phyloP scores from a whole-genome alignment of 1,140 invertebrate genomes.

The Atta texana region DNA sequence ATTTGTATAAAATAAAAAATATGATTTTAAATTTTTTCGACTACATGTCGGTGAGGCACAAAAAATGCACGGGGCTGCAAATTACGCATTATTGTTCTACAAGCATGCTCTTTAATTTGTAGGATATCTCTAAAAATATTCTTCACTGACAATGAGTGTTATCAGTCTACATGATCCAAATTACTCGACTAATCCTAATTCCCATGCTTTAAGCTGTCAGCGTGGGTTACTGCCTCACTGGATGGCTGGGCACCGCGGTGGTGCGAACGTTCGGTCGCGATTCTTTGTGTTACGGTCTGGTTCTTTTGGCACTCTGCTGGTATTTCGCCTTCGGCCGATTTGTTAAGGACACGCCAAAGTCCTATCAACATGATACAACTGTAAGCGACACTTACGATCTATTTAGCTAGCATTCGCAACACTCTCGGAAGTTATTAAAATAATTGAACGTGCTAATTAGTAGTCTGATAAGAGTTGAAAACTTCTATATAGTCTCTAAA shows the following conservation, averaged over 20 bases:
- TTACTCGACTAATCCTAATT: conserved; percentile 34
- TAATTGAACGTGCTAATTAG: neutral
- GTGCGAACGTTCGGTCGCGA: conserved; percentile 87
- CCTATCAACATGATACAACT: conserved; percentile 85
- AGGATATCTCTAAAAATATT: neutral
- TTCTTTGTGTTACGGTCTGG: conserved; percentile 88
- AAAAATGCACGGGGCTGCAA: no score
- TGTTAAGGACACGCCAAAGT: conserved; percentile 88
- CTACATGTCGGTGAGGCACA: no score
- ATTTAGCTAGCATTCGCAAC: neutral
- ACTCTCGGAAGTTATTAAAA: neutral
- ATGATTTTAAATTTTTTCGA: no score
- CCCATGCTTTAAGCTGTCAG: conserved; percentile 85
- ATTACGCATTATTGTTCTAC: no score
- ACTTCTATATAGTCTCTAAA: neutral
- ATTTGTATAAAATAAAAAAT: no score
- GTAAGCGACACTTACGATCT: conserved; percentile 73
- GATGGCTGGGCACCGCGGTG: conserved; percentile 86
- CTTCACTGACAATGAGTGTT: no score
- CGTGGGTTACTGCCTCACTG: conserved; percentile 87
- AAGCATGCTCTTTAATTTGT: neutral
- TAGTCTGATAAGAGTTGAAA: neutral
- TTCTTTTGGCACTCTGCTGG: conserved; percentile 88
- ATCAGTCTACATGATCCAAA: neutral
- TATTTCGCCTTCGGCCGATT: conserved; percentile 90